Evolutionary conservation across 2,888 invertebrate genomes (phyloP).

Genomic region (Acanthosepion esculentum): DNA sequence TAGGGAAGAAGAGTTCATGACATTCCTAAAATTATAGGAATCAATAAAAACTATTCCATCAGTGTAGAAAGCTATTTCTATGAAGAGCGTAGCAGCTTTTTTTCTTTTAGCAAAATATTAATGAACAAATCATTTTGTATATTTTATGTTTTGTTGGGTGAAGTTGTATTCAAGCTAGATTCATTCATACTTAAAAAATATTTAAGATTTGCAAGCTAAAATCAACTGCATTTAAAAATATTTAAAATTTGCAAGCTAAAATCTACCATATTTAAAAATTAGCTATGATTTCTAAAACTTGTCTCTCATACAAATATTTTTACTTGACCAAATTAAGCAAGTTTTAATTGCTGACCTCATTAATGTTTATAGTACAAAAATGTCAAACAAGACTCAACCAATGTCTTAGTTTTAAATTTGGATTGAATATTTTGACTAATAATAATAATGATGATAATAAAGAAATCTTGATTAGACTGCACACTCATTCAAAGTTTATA

Average conservation of each 20-base stretch:
- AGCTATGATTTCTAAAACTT: too few species aligned
- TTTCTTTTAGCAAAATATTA: too few species aligned
- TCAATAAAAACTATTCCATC: too few species aligned
- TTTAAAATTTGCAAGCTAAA: not conserved
- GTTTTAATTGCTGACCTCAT: not conserved
- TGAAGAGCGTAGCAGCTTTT: too few species aligned
- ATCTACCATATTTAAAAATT: not conserved
- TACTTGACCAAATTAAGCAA: not conserved
- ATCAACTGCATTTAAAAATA: too few species aligned
- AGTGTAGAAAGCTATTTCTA: too few species aligned
- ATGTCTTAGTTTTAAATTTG: not conserved
- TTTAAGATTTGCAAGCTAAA: too few species aligned
- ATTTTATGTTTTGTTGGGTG: not conserved
- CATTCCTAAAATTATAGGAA: too few species aligned
- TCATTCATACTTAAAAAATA: not conserved
- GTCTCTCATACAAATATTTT: not conserved
- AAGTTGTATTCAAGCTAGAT: not conserved
- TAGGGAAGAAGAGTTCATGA: too few species aligned
- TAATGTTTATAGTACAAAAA: not conserved
- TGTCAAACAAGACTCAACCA: not conserved
- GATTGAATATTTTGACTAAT: not conserved
- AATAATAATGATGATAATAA: not conserved
- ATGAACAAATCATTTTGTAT: not conserved
- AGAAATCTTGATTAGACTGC: not conserved
- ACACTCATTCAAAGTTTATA: not conserved